Base-by-base conservation (phyloP, 2,797 vertebrate genomes). In the Heterohyrax brucei region DNA sequence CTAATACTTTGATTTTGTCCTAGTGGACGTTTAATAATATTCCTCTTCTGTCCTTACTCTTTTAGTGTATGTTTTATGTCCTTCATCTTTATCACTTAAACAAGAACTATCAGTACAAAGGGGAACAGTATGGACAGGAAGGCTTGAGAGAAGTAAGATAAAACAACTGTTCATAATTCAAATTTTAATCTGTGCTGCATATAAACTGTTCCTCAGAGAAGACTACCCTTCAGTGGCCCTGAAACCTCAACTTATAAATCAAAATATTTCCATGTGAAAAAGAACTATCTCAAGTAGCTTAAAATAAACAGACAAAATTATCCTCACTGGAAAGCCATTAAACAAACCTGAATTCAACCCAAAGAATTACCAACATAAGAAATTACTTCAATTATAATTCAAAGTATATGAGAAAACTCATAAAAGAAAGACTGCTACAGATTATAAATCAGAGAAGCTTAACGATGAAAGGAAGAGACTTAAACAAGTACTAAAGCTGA, bases 261-360 rank as follows among this genome's bases (percentile, higher is more conserved):
- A 30, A 53, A 70, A 64, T 0, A 78, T 30, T 61, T 83, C 12
- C 18, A 44, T 39, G 7, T 46, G 48, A 88, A 70, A 91, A 85
- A 2, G 62, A 93, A 7, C 66, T 73, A 56, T 59, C 87, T 87
- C 62, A 72, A 28, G 78, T 44, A 85, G n/a, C 46, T 64, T 53
- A 82, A 70, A 16, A 18, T 30, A 30, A 93, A 83, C 1, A 64
- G 56, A 93, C 68, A 64, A 84, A 19, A 86, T 44, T n/a, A 73
- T 28, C 26, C 64, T 91, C 30, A 80, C 14, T 79, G 50, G 53
- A 68, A 94, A 89, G 33, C 28, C 56, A 91, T 21, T 10, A 79
- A 18, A 90, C 22, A 88, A 95, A 64, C 22, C 56, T 68, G 30
- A 95, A 82, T 75, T 18, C 50, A 73, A 56, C 19, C 18, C 39